Conservation (phyloP, 2,888 invertebrate species). For the Agrilus mali region DNA sequence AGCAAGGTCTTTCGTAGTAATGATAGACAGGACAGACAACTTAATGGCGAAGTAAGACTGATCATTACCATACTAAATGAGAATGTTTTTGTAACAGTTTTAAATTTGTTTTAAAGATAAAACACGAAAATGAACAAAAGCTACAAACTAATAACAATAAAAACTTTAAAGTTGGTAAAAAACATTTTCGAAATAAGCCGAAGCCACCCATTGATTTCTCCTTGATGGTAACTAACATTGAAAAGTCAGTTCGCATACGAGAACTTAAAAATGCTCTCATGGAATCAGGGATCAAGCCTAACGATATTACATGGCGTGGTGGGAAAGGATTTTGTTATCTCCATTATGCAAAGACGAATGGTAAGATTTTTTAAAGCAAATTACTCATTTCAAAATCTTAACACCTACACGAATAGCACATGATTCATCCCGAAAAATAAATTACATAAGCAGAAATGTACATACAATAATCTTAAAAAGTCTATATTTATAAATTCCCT, state of each 20-base stretch:
- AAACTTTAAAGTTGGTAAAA: too few relatives aligned
- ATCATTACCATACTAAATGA: too few relatives aligned
- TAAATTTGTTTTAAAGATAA: not conserved
- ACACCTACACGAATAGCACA: too few relatives aligned
- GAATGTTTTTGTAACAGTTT: too few relatives aligned
- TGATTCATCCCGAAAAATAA: too few relatives aligned
- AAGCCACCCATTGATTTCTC: conserved; percentile 28
- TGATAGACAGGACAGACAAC: conserved; percentile 2
- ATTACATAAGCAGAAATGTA: too few relatives aligned
- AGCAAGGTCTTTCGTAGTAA: not conserved
- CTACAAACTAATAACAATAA: too few relatives aligned
- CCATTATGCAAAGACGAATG: conserved; percentile 57
- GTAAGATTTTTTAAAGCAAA: conserved; percentile 19
- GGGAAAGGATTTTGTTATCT: conserved; percentile 40
- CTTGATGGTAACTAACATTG: conserved; percentile 55
- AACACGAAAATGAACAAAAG: not conserved
- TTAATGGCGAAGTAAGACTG: too few relatives aligned
- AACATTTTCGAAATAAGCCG: conserved; percentile 12
- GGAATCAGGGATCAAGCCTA: conserved; percentile 63
- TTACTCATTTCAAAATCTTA: too few relatives aligned
- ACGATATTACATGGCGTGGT: conserved; percentile 57
- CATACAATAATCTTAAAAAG: too few relatives aligned
- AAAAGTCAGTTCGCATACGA: conserved; percentile 55
- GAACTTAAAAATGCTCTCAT: conserved; percentile 62
- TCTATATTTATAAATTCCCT: too few relatives aligned